A percentile compares a stretch with the other conserved stretches of the same genome.
Evolutionary conservation across 1,140 invertebrate genomes (phyloP).

Genomic region (Nixonia krombeini): DNA sequence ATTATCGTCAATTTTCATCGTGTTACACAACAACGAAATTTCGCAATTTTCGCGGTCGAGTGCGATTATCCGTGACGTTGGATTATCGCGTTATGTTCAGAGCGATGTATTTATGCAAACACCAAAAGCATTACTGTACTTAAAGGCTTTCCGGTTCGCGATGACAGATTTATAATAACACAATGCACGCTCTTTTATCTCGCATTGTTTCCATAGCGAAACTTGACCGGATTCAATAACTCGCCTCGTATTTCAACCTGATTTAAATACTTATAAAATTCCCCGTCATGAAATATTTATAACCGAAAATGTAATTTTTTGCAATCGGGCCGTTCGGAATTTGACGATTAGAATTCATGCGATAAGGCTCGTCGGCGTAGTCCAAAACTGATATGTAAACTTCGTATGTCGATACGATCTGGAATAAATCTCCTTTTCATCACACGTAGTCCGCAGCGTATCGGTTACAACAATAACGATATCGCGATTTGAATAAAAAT

Average conservation of each 20-base stretch:
- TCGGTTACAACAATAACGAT: slow-evolving; percentile 8
- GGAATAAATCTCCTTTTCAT: slow-evolving; percentile 12
- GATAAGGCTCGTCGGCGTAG: slow-evolving; percentile 14
- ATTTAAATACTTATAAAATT: no score
- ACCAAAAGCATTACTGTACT: slow-evolving; percentile 18
- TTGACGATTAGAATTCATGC: slow-evolving; percentile 8
- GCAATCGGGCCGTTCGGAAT: not conserved
- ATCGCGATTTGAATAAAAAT: slow-evolving; percentile 26
- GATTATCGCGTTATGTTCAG: slow-evolving; percentile 23
- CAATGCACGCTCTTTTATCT: not conserved
- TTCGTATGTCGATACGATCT: slow-evolving; percentile 6
- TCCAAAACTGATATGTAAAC: slow-evolving; percentile 14
- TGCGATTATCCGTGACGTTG: slow-evolving; percentile 22
- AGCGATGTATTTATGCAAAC: slow-evolving; percentile 19
- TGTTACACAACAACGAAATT: slow-evolving; percentile 14
- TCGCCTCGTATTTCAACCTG: no score
- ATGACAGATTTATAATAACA: slow-evolving; percentile 3
- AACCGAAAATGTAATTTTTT: not conserved
- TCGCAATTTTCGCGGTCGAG: slow-evolving; percentile 16
- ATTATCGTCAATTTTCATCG: slow-evolving; percentile 9
- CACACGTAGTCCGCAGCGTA: no score
- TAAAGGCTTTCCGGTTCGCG: slow-evolving; percentile 16
- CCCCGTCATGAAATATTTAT: no score
- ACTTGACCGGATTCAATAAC: no score
- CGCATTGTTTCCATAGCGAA: no score